phyloP scores from a whole-genome alignment of 2,888 invertebrate genomes.

The Linnaemya vulpina region DNA sequence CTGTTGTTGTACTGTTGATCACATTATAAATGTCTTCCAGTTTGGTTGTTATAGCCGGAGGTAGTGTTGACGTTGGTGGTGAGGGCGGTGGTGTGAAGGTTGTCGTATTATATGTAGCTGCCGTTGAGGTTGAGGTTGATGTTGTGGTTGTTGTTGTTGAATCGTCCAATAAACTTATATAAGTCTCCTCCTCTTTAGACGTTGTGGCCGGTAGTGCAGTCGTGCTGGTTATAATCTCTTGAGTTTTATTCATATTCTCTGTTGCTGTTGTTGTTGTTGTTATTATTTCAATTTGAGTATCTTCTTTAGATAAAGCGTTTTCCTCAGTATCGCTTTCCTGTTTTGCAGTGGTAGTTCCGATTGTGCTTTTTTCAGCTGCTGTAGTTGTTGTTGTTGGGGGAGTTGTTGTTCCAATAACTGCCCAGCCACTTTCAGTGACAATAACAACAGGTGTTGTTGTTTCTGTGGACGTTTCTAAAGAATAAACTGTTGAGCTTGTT shows the following conservation, averaged over 20 bases:
- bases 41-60: constrained; percentile 72
- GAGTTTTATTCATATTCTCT: constrained; percentile 61
- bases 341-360: constrained; percentile 12
- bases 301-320: constrained; percentile 35
- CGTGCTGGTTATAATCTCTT: constrained; percentile 44
- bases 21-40: constrained; percentile 75
- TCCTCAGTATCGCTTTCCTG: constrained; percentile 28
- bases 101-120: constrained; percentile 19
- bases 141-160: constrained; percentile 39
- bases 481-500: constrained; percentile 53
- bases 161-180: constrained; percentile 63
- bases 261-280: constrained; percentile 1
- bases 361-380: constrained; percentile 12
- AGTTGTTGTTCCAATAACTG: constrained; percentile 53
- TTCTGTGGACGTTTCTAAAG: constrained; percentile 54
- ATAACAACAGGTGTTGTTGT: constrained; percentile 74
- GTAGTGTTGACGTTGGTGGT: constrained; percentile 58
- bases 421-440: constrained; percentile 44
- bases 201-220: constrained; percentile 5
- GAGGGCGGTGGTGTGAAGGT: constrained; percentile 53
- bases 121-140: background rate
- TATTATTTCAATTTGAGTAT: constrained; percentile 29
- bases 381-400: constrained; percentile 9
- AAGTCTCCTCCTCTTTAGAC: constrained; percentile 50
- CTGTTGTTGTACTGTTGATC: constrained; percentile 66